phyloP scores from a whole-genome alignment of 2,113 vertebrate species.

The Pangasianodon hypophthalmus region DNA sequence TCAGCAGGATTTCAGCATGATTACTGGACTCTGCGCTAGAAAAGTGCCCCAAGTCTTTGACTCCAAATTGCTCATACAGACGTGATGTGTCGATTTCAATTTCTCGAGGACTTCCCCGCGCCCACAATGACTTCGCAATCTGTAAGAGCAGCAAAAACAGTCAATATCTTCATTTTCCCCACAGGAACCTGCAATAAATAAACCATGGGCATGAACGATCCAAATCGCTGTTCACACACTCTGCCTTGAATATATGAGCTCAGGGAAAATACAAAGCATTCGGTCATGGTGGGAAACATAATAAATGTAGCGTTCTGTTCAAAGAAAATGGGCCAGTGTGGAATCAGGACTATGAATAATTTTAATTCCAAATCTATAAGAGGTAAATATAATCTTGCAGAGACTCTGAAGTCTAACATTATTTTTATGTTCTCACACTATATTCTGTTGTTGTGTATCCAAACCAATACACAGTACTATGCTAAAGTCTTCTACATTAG shows the following conservation, averaged over 20 bases:
- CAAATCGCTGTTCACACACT: constrained; percentile 21
- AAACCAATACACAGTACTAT: not conserved
- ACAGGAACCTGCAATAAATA: constrained; percentile 25
- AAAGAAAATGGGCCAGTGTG: constrained; percentile 3
- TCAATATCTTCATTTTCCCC: constrained; percentile 39
- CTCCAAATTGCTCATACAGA: constrained; percentile 69
- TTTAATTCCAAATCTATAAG: not conserved
- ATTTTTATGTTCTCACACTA: not conserved
- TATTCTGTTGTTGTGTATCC: not conserved
- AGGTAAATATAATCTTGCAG: not conserved
- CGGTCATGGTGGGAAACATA: not conserved
- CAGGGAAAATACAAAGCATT: not conserved
- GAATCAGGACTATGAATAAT: not conserved
- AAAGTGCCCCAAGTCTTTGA: constrained; percentile 55
- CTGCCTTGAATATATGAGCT: constrained; percentile 22
- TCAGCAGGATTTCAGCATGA: constrained; percentile 73
- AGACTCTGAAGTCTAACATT: not conserved
- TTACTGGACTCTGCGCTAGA: constrained; percentile 44
- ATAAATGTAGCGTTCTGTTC: not conserved
- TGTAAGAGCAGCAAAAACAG: constrained; percentile 62
- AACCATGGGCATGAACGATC: constrained; percentile 13
- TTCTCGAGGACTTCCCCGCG: constrained; percentile 54
- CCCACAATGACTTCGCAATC: constrained; percentile 81
- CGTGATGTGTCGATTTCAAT: constrained; percentile 66
- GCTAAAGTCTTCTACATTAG: not conserved